Percentiles rank a stretch among this genome's conserved stretches.
Conservation (phyloP, 2,113 vertebrate genomes). For the Callaeas wilsoni region DNA sequence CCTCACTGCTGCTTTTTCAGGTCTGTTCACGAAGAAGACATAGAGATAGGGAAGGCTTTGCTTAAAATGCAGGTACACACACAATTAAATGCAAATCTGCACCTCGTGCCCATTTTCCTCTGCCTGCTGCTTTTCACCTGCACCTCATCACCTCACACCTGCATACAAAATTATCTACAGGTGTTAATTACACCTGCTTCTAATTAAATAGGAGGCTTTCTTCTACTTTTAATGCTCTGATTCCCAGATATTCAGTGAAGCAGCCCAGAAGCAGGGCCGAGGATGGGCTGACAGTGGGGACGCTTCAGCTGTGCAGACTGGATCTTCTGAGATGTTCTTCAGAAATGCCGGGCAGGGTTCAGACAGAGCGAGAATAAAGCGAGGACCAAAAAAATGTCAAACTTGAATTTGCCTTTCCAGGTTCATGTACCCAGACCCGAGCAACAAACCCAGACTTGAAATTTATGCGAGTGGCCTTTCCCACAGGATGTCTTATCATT, state of each 20-base stretch:
- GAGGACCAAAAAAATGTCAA: background rate
- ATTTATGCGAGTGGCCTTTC: background rate
- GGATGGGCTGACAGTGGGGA: background rate
- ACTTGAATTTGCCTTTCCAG: background rate
- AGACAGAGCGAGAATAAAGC: background rate
- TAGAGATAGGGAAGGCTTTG: background rate
- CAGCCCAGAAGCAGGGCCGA: accelerated
- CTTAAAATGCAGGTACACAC: background rate
- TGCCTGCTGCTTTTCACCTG: background rate
- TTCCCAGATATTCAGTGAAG: background rate
- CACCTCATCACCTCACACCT: background rate
- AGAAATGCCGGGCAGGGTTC: background rate
- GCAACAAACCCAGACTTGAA: background rate
- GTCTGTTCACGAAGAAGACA: background rate
- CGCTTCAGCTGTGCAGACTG: accelerated
- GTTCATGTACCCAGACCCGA: background rate
- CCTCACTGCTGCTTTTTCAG: background rate
- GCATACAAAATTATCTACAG: background rate
- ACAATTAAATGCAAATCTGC: background rate
- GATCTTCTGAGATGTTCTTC: background rate
- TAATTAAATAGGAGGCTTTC: background rate
- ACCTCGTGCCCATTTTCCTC: background rate
- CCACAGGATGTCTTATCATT: background rate
- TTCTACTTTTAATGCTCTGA: background rate
- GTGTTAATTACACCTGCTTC: background rate